A percentile compares a stretch with the other conserved stretches of the same genome.
These are phyloP conservation scores for Delichon dasypus DNA, from an alignment of 2,797 vertebrate species.

Conservation along the genomic window DNA sequence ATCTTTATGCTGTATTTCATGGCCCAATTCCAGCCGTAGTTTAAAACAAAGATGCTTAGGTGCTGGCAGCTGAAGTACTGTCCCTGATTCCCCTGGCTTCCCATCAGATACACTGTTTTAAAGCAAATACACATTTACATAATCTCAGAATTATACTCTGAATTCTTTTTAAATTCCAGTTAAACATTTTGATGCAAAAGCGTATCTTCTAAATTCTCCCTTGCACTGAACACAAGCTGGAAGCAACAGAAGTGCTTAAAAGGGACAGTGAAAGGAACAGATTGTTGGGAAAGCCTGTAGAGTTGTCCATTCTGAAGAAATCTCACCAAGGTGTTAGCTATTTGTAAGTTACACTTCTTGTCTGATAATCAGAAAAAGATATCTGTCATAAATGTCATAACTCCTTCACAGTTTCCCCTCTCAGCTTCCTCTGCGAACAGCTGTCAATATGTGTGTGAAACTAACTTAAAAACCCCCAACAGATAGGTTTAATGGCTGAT, in stretches of 20 bases:
- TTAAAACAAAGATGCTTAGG: not conserved
- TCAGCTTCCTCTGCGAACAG: not conserved
- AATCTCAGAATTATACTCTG: not conserved
- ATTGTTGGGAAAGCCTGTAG: not conserved
- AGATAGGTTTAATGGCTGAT: not conserved
- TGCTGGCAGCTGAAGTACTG: not conserved
- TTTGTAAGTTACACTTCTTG: not conserved
- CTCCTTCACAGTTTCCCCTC: not conserved
- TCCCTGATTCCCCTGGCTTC: not conserved
- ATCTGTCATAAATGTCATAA: not conserved
- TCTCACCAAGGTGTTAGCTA: not conserved
- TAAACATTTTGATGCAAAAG: not conserved
- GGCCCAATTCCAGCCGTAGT: not conserved
- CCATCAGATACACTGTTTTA: not conserved
- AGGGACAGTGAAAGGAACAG: not conserved
- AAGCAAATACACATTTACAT: not conserved
- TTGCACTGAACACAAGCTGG: not conserved
- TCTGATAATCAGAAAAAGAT: not conserved
- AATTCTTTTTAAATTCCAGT: not conserved
- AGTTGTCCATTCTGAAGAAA: not conserved
- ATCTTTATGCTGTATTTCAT: not conserved
- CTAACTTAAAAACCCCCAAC: rapidly evolving
- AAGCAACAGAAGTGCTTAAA: not conserved
- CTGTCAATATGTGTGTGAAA: not conserved
- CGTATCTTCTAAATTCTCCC: not conserved